Conservation (phyloP, 1,140 invertebrate species). For the Heliconius congener region DNA sequence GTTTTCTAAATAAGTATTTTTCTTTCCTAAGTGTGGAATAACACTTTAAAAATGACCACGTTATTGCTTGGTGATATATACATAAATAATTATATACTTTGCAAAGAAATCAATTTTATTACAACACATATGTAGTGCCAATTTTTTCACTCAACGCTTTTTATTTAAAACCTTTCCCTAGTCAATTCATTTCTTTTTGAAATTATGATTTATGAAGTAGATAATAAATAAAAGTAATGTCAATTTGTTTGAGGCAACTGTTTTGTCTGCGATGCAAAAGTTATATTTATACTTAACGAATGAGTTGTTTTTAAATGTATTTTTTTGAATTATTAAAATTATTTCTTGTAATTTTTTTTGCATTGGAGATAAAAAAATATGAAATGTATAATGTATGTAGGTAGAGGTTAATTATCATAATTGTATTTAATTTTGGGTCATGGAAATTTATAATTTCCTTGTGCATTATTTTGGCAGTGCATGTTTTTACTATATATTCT, state of each 20-base stretch:
- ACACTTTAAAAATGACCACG: no score
- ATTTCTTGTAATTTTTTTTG: neutral
- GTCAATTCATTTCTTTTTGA: conserved; percentile 16
- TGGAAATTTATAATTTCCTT: neutral
- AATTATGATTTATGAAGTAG: conserved; percentile 13
- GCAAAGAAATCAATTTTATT: neutral
- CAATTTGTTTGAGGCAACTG: conserved; percentile 18
- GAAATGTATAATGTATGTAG: neutral
- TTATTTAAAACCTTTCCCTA: conserved; percentile 1
- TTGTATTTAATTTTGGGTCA: neutral
- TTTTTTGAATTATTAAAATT: neutral
- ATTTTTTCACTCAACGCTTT: neutral
- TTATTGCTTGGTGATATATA: neutral
- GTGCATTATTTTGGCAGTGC: neutral
- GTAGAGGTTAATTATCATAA: neutral
- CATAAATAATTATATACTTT: neutral
- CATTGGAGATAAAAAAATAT: neutral
- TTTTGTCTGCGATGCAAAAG: conserved; percentile 1
- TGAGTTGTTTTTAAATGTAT: neutral
- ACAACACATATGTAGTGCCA: neutral
- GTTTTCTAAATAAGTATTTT: no score
- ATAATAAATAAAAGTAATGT: conserved; percentile 13
- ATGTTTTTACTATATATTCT: conserved; percentile 3
- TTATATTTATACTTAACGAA: neutral
- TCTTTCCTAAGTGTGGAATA: no score